A percentile compares a stretch with the other conserved stretches of the same genome.
Evolutionary conservation across 2,113 vertebrate genomes (phyloP).

Genomic region (Aspiorhynchus laticeps): DNA sequence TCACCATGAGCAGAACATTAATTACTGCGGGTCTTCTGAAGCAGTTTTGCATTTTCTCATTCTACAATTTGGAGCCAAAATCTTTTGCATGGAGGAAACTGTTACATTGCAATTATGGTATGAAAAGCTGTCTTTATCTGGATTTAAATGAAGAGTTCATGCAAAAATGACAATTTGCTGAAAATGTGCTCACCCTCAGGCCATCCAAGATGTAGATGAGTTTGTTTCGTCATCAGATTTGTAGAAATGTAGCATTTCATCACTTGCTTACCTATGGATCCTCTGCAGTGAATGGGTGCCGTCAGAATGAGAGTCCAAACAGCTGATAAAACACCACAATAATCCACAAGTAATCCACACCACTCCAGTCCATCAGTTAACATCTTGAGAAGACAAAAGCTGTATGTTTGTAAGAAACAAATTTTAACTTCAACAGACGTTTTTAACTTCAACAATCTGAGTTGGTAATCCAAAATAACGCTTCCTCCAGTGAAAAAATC

Average conservation of each 20-base stretch:
- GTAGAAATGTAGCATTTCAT: background rate
- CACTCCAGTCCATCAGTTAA: too few relatives aligned
- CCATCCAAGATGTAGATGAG: background rate
- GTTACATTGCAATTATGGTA: background rate
- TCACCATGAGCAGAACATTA: conserved; percentile 24
- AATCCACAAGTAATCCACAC: background rate
- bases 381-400: background rate
- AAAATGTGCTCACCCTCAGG: background rate
- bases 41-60: background rate
- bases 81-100: background rate
- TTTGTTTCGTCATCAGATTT: background rate
- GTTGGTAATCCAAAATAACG: background rate
- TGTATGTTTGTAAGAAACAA: background rate
- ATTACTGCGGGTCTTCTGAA: background rate
- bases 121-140: background rate
- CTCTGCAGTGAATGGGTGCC: background rate
- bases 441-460: background rate
- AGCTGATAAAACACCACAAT: background rate
- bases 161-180: background rate
- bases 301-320: background rate
- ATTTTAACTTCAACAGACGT: background rate
- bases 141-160: background rate
- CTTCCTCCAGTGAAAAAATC: background rate
- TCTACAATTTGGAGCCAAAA: background rate
- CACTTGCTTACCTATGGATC: background rate